phyloP scores from a whole-genome alignment of 2,797 vertebrate species.

The Pseudomugil tenellus region DNA sequence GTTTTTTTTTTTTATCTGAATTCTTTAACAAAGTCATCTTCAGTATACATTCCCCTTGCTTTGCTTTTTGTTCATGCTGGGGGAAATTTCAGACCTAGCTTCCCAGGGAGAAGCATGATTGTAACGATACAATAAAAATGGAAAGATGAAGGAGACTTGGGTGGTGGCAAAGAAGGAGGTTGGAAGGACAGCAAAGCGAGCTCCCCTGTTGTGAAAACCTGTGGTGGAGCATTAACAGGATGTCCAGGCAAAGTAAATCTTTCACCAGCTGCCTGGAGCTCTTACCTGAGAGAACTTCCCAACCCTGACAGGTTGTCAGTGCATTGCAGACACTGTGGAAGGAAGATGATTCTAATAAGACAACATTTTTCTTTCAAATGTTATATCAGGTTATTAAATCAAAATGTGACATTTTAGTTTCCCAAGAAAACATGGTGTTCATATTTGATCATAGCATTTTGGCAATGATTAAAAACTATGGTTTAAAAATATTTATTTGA shows the following conservation, averaged over 20 bases:
- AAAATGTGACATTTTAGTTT: background rate
- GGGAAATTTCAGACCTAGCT: conserved; percentile 56
- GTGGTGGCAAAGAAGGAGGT: conserved; percentile 24
- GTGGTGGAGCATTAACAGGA: conserved; percentile 70
- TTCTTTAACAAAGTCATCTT: conserved; percentile 61
- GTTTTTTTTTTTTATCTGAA: conserved; percentile 30
- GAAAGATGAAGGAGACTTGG: conserved; percentile 56
- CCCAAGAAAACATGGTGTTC: conserved; percentile 4
- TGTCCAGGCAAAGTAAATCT: conserved; percentile 68
- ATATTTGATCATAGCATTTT: too few species aligned
- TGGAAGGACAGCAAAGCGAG: conserved; percentile 52
- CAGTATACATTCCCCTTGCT: conserved; percentile 35
- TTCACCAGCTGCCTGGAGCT: conserved; percentile 39
- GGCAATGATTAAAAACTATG: background rate
- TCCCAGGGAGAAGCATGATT: conserved; percentile 66
- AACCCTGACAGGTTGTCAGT: conserved; percentile 29
- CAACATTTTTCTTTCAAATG: conserved; percentile 1
- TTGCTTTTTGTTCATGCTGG: conserved; percentile 33
- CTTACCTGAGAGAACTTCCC: conserved; percentile 49
- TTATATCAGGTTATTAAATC: background rate
- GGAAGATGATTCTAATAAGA: background rate
- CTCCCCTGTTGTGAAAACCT: conserved; percentile 66
- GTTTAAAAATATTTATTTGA: background rate
- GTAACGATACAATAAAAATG: conserved; percentile 76
- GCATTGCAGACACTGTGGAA: background rate